A percentile compares a stretch with the other conserved stretches of the same genome.
These are phyloP conservation scores for Dorcus hopei DNA, from an alignment of 2,888 invertebrate species.

Conservation along the genomic window DNA sequence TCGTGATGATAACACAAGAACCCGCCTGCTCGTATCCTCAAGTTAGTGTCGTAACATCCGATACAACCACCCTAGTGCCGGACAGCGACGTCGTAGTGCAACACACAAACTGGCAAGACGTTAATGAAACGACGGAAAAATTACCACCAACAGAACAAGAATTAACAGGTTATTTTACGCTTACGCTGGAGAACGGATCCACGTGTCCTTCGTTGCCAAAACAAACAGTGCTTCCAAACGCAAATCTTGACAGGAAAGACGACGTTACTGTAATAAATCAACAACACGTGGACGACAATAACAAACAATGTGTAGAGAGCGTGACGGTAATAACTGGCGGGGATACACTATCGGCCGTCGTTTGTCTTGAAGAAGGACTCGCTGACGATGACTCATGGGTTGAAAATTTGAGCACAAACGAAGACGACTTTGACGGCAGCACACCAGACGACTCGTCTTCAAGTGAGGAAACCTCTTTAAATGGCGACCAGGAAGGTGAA, in stretches of 20 bases:
- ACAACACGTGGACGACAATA: conserved; percentile 30
- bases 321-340: conserved; percentile 69
- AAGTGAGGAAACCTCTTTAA: conserved; percentile 59
- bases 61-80: conserved; percentile 69
- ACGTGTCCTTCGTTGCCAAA: conserved; percentile 12
- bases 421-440: conserved; percentile 59
- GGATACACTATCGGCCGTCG: conserved; percentile 67
- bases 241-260: conserved; percentile 22
- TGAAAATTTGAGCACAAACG: conserved; percentile 80
- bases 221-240: background rate
- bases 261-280: conserved; percentile 29
- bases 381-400: conserved; percentile 92
- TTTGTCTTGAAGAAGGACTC: conserved; percentile 79
- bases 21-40: conserved; percentile 50
- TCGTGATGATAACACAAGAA: conserved; percentile 87
- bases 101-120: conserved; percentile 62
- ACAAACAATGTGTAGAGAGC: conserved; percentile 46
- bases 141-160: conserved; percentile 1
- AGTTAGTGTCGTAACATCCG: conserved; percentile 73
- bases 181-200: background rate
- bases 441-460: conserved; percentile 64
- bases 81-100: conserved; percentile 59
- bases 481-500: conserved; percentile 75
- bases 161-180: conserved; percentile 22
- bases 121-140: conserved; percentile 35